A percentile compares a stretch with the other conserved stretches of the same genome.
Conservation (phyloP, 2,797 vertebrate genomes). For the Semotilus atromaculatus region DNA sequence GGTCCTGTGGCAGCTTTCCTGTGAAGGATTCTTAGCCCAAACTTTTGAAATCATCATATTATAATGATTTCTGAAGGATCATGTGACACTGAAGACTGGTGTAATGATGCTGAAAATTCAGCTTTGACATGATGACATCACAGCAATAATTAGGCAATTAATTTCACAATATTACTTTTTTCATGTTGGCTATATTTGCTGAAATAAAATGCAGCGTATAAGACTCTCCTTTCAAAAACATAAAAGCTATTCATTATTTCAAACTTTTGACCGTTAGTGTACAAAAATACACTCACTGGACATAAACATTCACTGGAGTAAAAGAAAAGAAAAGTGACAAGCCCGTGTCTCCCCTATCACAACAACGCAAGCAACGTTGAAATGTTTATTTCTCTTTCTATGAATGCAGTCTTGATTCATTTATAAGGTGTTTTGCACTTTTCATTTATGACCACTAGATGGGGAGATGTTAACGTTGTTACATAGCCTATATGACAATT, state of each 20-base stretch:
- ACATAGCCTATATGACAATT: not conserved
- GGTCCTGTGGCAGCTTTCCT: not conserved
- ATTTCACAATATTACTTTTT: not conserved
- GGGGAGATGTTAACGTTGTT: not conserved
- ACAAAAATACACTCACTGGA: not conserved
- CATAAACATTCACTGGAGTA: not conserved
- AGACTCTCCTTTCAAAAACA: not conserved
- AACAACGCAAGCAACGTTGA: not conserved
- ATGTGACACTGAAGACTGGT: not conserved
- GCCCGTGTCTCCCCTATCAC: not conserved
- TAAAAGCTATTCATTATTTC: not conserved
- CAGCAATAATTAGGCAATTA: no score
- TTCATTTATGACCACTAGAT: conserved; percentile 28
- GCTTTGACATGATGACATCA: not conserved
- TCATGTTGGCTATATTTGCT: not conserved
- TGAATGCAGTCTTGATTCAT: not conserved
- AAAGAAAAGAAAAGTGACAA: not conserved
- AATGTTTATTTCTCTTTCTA: not conserved
- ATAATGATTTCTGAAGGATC: not conserved
- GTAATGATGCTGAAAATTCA: not conserved
- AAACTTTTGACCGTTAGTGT: not conserved
- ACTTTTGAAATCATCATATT: not conserved
- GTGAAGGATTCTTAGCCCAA: not conserved
- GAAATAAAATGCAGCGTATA: not conserved
- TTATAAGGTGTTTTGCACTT: not conserved